Base-by-base conservation (phyloP, 2,888 invertebrate genomes). In the Tryphoninae sp. region DNA sequence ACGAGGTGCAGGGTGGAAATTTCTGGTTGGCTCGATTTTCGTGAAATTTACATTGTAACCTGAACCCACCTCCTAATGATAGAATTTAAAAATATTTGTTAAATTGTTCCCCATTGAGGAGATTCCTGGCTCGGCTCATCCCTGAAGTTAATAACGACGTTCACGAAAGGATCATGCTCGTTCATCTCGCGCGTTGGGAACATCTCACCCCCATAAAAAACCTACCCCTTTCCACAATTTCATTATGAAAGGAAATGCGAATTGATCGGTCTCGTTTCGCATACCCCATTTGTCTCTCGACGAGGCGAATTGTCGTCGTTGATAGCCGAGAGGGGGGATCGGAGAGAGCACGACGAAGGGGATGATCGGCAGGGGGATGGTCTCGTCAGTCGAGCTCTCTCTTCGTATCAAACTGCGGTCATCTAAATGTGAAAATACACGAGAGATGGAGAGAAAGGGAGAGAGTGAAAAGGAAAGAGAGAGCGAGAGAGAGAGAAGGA, bases 391-490 rank as follows among this genome's bases (percentile, higher is more conserved):
- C 13, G 80, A 69, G 75, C 64, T 82, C 53, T 58, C 64, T 81
- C 77, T 73, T 16, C 59, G 73, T 82, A 83, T 84, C 86, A 83
- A 87, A 85, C 79, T 73, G 84, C 72, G 86, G 85, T 86, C 85
- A 87, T 87, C 85, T 80, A 84, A 83, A 84, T 85, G 85, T 85
- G 86, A 86, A 85, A 83, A 83, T 75, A 80, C 58, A 8, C 19
- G 11, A 45, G 72, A 51, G 22, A 4, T 73, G 73, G 69, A 77
- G 45, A 42, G n/a, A 40, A 11, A 45, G 72, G 33, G 22, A 19
- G 68, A 75, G 69, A 77, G 2, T 3, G 26, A 26, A 3, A 3
- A 3, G 26, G 26, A 49, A 19, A 19, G 69, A 77, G 45, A 42
- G n/a, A 40, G n/a, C 26, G 72, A 51, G 22, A 19, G 68, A 75